phyloP scores from a whole-genome alignment of 2,113 vertebrate species.

The Corythaeola cristata region DNA sequence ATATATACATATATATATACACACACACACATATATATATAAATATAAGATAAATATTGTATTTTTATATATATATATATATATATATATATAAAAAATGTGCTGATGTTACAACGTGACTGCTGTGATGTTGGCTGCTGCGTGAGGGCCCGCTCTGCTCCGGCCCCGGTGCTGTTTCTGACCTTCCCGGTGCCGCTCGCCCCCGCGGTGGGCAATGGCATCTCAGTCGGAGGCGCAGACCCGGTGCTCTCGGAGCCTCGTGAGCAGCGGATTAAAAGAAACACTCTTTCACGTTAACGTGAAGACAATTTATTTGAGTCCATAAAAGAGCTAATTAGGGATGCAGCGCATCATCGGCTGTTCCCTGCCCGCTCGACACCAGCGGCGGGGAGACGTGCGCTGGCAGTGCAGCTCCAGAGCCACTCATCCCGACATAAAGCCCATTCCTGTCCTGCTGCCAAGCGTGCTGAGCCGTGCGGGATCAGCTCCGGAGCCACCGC shows the following conservation, averaged over 20 bases:
- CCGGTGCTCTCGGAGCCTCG: neutral
- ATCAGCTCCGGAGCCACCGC: fast-evolving
- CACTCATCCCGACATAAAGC: neutral
- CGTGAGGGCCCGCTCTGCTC: neutral
- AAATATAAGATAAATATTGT: too few relatives aligned
- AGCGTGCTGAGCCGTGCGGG: neutral
- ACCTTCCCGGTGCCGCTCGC: fast-evolving
- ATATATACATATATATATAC: too few relatives aligned
- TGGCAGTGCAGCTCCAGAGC: neutral
- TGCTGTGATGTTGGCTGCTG: fast-evolving
- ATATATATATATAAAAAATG: neutral
- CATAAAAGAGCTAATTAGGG: neutral
- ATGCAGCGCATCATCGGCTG: neutral
- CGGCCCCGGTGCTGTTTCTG: fast-evolving
- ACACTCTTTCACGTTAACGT: fast-evolving
- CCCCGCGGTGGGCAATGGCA: fast-evolving
- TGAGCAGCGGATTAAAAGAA: neutral
- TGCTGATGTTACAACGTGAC: neutral
- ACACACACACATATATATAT: neutral
- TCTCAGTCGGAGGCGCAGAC: fast-evolving
- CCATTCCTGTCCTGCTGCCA: neutral
- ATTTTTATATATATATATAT: too few relatives aligned
- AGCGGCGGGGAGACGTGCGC: neutral
- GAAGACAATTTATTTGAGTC: neutral
- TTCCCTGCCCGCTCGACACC: neutral